Percentiles rank a stretch among this genome's conserved stretches.
phyloP scores from a whole-genome alignment of 2,888 invertebrate species.

The Geophilus truncorum region DNA sequence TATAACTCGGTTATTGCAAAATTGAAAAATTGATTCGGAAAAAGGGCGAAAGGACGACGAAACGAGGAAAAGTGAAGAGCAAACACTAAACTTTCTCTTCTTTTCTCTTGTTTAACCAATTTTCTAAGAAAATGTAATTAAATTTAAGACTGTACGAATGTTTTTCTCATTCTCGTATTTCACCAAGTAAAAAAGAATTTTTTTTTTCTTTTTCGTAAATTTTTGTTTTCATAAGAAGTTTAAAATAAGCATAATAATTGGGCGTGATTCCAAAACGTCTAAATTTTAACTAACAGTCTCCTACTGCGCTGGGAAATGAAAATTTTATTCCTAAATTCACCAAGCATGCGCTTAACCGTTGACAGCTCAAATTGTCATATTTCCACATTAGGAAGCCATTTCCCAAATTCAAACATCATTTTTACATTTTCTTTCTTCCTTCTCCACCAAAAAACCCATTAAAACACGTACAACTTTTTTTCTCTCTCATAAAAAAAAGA shows the following conservation, averaged over 20 bases:
- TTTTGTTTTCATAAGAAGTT: background rate
- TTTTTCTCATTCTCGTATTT: background rate
- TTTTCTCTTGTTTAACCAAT: background rate
- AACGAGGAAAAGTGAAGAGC: background rate
- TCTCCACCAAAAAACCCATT: no score
- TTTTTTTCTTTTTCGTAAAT: background rate
- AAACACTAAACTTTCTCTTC: background rate
- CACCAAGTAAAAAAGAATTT: background rate
- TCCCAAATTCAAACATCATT: background rate
- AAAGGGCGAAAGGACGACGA: background rate
- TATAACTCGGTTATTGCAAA: background rate
- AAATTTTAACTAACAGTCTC: background rate
- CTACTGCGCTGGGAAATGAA: background rate
- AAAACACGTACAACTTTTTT: no score
- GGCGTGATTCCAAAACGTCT: background rate
- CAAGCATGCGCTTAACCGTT: slow-evolving; percentile 3
- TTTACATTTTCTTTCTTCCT: slow-evolving; percentile 1
- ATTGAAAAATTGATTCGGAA: background rate
- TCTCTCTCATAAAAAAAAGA: background rate
- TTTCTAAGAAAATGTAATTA: background rate
- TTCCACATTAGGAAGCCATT: background rate
- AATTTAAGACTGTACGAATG: background rate
- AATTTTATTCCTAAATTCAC: background rate
- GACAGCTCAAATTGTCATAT: slow-evolving; percentile 10
- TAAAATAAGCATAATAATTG: background rate